Conservation (phyloP, 2,113 vertebrate genomes). For the Acrocephalus kingi region DNA sequence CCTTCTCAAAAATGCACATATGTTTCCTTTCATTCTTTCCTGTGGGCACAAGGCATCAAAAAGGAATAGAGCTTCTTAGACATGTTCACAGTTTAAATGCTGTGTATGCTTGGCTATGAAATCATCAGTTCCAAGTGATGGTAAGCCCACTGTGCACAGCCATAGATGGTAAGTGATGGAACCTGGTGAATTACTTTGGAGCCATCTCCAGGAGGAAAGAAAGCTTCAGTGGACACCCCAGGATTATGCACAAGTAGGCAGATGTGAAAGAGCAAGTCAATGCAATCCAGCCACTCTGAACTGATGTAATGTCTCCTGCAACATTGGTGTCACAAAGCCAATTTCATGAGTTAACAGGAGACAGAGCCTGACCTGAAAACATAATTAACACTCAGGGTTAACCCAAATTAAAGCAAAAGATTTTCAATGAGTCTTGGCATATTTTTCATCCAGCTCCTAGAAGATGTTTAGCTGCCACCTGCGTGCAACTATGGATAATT, state of each 20-base stretch:
- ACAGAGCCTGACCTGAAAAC: background rate
- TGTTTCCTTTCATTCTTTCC: slow-evolving; percentile 14
- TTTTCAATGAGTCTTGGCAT: background rate
- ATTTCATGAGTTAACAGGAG: background rate
- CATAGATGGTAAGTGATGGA: background rate
- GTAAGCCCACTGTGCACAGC: background rate
- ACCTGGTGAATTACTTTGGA: background rate
- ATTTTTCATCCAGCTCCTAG: background rate
- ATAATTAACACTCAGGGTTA: background rate
- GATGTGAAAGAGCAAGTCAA: background rate
- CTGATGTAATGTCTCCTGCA: background rate
- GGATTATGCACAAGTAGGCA: background rate
- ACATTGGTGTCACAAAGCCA: background rate
- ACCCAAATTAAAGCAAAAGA: background rate
- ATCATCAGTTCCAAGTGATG: background rate
- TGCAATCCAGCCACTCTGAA: background rate
- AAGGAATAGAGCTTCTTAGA: background rate
- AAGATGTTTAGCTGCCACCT: background rate
- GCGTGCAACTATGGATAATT: background rate
- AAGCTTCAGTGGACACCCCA: background rate
- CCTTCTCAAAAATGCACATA: background rate
- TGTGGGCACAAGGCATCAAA: background rate
- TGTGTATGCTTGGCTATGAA: background rate
- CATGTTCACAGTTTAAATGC: background rate
- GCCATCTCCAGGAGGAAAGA: background rate